phyloP scores from a whole-genome alignment of 2,888 invertebrate species.

The Erebia epiphron region DNA sequence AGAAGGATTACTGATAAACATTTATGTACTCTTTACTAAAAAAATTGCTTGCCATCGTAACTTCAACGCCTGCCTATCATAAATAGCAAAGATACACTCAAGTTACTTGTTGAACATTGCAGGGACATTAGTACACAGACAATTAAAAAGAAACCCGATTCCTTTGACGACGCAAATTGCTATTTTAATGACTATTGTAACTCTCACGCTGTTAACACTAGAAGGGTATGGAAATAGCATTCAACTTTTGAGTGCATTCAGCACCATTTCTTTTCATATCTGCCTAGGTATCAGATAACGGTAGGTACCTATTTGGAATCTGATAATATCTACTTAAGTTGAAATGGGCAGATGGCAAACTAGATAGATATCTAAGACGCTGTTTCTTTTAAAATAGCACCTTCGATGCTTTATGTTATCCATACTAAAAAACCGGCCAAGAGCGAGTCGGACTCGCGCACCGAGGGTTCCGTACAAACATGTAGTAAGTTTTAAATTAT shows the following conservation, averaged over 20 bases:
- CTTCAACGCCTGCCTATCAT: constrained; percentile 10
- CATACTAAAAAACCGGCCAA: too few species aligned
- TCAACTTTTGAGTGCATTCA: not conserved
- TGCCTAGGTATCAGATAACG: not conserved
- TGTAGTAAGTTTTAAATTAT: too few species aligned
- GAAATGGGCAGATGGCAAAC: too few species aligned
- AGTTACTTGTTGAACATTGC: constrained; percentile 5
- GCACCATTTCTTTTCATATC: not conserved
- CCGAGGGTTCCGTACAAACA: too few species aligned
- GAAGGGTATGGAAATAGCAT: constrained; percentile 16
- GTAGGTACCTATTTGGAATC: not conserved
- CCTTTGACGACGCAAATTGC: constrained; percentile 22
- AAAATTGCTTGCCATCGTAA: not conserved
- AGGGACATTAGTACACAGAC: not conserved
- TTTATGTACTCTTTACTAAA: too few species aligned
- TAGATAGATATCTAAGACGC: too few species aligned
- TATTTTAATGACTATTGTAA: constrained; percentile 21
- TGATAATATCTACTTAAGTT: not conserved
- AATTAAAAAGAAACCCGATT: constrained; percentile 20
- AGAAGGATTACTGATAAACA: too few species aligned
- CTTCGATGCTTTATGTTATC: too few species aligned
- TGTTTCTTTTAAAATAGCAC: too few species aligned
- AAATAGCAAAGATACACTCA: constrained; percentile 17
- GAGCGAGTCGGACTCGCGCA: too few species aligned
- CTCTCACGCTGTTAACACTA: constrained; percentile 22